Conservation (phyloP, 1,140 invertebrate species). For the Cotesia typhae region DNA sequence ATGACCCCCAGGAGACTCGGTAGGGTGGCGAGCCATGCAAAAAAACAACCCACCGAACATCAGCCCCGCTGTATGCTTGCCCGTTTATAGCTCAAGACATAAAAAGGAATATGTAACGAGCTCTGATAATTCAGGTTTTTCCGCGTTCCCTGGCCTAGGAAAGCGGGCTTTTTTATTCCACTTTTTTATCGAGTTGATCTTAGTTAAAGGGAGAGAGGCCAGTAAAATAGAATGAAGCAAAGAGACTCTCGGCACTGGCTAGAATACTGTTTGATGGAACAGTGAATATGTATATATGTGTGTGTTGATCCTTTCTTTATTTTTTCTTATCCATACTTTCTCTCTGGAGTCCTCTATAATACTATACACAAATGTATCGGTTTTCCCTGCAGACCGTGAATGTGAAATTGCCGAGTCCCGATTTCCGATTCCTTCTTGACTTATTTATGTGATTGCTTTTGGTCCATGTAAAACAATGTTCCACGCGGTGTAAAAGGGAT, state of each 20-base stretch:
- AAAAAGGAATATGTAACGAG: slow-evolving; percentile 66
- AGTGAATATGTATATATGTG: slow-evolving; percentile 16
- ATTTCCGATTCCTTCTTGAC: slow-evolving; percentile 41
- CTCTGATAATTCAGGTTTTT: slow-evolving; percentile 59
- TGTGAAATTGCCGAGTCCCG: slow-evolving; percentile 40
- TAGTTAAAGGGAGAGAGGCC: slow-evolving; percentile 18
- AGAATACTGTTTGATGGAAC: slow-evolving; percentile 44
- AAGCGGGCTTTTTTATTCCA: slow-evolving; percentile 35
- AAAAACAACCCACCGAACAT: slow-evolving; percentile 43
- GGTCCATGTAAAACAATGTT: slow-evolving; percentile 46
- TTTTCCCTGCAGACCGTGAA: slow-evolving; percentile 46
- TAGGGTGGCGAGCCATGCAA: slow-evolving; percentile 51
- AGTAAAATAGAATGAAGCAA: slow-evolving; percentile 7
- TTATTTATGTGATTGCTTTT: slow-evolving; percentile 47
- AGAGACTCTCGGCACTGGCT: slow-evolving; percentile 21
- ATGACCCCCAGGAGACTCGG: slow-evolving; percentile 62
- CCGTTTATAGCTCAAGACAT: slow-evolving; percentile 59
- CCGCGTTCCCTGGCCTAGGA: slow-evolving; percentile 30
- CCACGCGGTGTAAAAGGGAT: slow-evolving; percentile 31
- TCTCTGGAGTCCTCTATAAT: slow-evolving; percentile 18
- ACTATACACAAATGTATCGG: slow-evolving; percentile 31
- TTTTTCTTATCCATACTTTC: slow-evolving; percentile 1
- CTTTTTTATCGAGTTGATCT: slow-evolving; percentile 39
- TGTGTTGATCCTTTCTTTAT: neutral
- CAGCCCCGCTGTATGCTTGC: slow-evolving; percentile 42